A percentile compares a stretch with the other conserved stretches of the same genome.
These are phyloP conservation scores for Trichonephila inaurata DNA, from an alignment of 1,140 invertebrate genomes.

Conservation along the genomic window DNA sequence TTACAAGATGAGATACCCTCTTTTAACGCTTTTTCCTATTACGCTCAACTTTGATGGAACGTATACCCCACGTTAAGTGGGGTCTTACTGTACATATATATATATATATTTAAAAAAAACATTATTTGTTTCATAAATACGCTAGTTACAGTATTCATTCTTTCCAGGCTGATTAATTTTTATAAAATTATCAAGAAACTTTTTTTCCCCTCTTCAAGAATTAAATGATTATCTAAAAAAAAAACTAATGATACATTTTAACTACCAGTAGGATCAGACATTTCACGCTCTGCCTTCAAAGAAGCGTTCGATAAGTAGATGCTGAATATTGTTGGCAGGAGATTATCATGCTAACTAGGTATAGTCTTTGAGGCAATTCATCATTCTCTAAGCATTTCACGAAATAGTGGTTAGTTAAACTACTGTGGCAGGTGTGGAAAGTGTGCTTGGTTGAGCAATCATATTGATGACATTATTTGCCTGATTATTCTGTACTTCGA, in stretches of 20 bases:
- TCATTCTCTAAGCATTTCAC: constrained; percentile 31
- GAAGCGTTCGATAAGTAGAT: not conserved
- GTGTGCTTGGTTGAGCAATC: too few species aligned
- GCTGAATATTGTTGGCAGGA: not conserved
- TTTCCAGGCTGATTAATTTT: not conserved
- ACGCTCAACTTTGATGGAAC: too few species aligned
- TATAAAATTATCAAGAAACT: too few species aligned
- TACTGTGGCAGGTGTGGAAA: not conserved
- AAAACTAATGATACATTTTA: not conserved
- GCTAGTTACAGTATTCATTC: not conserved
- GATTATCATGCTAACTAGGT: constrained; percentile 42
- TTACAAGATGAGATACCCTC: too few species aligned
- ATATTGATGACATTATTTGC: constrained; percentile 26
- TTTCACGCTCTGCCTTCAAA: not conserved
- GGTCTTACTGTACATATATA: too few species aligned
- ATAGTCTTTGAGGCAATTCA: not conserved
- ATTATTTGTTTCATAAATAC: too few species aligned
- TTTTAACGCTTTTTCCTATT: too few species aligned
- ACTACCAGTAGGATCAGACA: not conserved
- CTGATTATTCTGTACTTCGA: not conserved
- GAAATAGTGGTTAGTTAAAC: constrained; percentile 7
- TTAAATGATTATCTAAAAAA: too few species aligned
- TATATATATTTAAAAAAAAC: too few species aligned
- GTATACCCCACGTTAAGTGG: too few species aligned
- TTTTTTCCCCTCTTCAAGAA: too few species aligned